A percentile compares a stretch with the other conserved stretches of the same genome.
These are phyloP conservation scores for Drosophila pegasa DNA, from an alignment of 2,888 invertebrate genomes.

Conservation along the genomic window DNA sequence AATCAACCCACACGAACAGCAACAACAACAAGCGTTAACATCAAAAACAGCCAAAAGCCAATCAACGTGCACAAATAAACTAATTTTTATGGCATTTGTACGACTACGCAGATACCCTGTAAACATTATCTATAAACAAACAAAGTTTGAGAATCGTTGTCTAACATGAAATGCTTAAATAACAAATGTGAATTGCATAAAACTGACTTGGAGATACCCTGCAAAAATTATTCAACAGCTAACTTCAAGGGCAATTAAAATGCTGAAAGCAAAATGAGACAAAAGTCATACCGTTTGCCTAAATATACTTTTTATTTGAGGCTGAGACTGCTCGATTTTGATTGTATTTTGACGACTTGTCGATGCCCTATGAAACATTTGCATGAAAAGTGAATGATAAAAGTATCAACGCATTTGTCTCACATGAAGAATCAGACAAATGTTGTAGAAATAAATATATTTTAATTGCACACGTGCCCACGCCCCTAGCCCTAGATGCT, in stretches of 20 bases:
- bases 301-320: no score
- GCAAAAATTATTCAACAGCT: neutral
- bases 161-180: neutral
- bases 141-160: neutral
- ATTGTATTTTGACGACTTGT: neutral
- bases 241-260: neutral
- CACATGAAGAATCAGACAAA: no score
- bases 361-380: neutral
- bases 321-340: neutral
- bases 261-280: neutral
- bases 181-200: neutral
- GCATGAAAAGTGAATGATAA: neutral
- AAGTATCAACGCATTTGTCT: no score
- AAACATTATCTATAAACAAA: neutral
- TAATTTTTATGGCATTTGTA: neutral
- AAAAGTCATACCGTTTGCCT: no score
- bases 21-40: conserved; percentile 45
- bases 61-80: conserved; percentile 26
- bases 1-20: conserved; percentile 67
- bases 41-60: conserved; percentile 62
- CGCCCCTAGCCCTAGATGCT: neutral
- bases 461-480: conserved; percentile 4
- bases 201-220: neutral
- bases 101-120: conserved; percentile 1
- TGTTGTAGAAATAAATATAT: no score